These are phyloP conservation scores for Clarias magur DNA, from an alignment of 2,113 vertebrate genomes.

Conservation along the genomic window DNA sequence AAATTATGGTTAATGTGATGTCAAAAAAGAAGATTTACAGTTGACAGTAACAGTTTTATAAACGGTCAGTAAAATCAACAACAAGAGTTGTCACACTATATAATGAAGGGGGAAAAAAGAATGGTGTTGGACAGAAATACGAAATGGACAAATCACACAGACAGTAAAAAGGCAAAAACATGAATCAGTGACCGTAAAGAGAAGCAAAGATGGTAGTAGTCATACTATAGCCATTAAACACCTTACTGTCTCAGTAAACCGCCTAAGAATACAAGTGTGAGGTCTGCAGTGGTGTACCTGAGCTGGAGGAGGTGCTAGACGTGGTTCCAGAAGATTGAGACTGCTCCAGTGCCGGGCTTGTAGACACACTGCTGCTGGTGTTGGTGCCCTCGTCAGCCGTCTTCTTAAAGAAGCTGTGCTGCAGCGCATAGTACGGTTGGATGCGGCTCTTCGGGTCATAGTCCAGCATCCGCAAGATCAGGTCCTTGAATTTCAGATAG, in stretches of 20 bases:
- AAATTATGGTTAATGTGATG: not conserved
- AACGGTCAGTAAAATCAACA: not conserved
- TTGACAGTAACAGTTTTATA: not conserved
- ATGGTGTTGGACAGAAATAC: not conserved
- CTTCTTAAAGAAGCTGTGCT: constrained; percentile 99
- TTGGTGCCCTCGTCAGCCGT: constrained; percentile 98
- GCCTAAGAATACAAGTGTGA: not conserved
- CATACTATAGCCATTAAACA: not conserved
- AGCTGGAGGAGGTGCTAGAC: constrained; percentile 92
- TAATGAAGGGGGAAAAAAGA: not conserved
- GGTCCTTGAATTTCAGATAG: constrained; percentile 99
- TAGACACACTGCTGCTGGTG: constrained; percentile 98
- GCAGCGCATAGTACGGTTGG: constrained; percentile 97
- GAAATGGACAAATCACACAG: not conserved
- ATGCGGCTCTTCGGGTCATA: constrained; percentile 98
- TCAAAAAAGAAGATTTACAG: not conserved
- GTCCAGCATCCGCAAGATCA: constrained; percentile 99
- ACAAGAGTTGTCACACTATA: not conserved
- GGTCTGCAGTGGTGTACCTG: constrained; percentile 75
- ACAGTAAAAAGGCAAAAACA: not conserved
- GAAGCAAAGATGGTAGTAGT: not conserved
- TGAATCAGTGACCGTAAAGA: not conserved
- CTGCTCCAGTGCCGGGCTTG: constrained; percentile 96
- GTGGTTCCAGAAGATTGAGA: constrained; percentile 83
- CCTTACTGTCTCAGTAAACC: not conserved